A percentile compares a stretch with the other conserved stretches of the same genome.
Evolutionary conservation across 2,113 vertebrate genomes (phyloP).

Genomic region (Oncorhynchus mykiss): DNA sequence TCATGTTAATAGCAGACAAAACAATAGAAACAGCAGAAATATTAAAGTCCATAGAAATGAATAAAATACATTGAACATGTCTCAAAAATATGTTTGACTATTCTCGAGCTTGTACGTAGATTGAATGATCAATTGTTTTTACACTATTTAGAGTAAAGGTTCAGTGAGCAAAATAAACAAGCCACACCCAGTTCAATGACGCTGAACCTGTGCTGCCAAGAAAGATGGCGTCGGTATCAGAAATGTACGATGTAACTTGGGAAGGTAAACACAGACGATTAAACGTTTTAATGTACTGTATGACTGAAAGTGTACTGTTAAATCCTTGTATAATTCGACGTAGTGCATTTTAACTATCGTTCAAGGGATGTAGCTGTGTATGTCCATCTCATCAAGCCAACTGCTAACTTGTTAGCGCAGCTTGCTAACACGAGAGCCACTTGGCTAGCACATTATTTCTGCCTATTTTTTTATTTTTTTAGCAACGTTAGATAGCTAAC

Average conservation of each 20-base stretch:
- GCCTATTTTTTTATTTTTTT: background rate
- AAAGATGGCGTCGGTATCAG: constrained; percentile 93
- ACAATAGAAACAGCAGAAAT: too few species aligned
- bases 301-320: background rate
- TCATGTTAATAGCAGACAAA: too few species aligned
- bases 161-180: background rate
- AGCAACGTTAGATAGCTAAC: background rate
- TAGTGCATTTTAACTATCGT: background rate
- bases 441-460: background rate
- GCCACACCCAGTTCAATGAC: constrained; percentile 37
- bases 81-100: too few species aligned
- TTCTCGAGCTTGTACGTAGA: too few species aligned
- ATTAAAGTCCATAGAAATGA: too few species aligned
- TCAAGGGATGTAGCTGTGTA: background rate
- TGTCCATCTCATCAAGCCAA: background rate
- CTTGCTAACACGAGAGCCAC: background rate
- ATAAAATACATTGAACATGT: too few species aligned
- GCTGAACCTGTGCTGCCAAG: constrained; percentile 45
- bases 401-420: constrained; percentile 30
- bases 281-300: background rate
- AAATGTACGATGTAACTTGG: constrained; percentile 93
- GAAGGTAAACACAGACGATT: constrained; percentile 82
- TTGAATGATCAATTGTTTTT: too few species aligned
- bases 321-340: background rate
- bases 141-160: too few species aligned